Conservation (phyloP, 2,113 vertebrate species). For the Callospermophilus lateralis region DNA sequence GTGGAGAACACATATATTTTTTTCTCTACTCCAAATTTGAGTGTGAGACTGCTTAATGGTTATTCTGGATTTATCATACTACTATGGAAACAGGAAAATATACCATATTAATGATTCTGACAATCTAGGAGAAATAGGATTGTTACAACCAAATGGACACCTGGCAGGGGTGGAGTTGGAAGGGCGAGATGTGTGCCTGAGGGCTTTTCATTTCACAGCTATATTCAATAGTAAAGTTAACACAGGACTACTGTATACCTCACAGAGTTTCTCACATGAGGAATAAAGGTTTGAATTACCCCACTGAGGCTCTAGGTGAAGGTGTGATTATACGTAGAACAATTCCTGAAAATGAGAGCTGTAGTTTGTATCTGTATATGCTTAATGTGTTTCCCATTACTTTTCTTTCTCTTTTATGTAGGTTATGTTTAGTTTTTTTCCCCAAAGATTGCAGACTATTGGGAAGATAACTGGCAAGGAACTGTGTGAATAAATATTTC, state of each 20-base stretch:
- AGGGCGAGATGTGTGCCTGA: fast-evolving
- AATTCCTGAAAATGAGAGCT: not conserved
- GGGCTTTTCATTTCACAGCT: not conserved
- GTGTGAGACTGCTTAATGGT: not conserved
- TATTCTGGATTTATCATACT: not conserved
- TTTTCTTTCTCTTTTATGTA: not conserved
- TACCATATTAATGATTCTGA: not conserved
- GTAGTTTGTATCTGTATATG: not conserved
- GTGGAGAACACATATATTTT: not conserved
- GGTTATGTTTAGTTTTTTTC: not conserved
- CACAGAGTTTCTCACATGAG: not conserved
- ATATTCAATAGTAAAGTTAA: not conserved
- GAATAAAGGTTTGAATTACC: not conserved
- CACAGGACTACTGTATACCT: not conserved
- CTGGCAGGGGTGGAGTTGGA: not conserved
- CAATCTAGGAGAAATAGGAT: not conserved
- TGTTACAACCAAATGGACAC: not conserved
- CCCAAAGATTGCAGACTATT: not conserved
- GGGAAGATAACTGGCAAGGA: not conserved
- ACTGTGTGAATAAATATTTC: not conserved
- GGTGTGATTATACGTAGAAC: not conserved
- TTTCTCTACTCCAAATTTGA: not conserved
- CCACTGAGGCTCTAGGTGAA: not conserved
- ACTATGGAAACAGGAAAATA: not conserved
- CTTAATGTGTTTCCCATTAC: not conserved